A percentile compares a stretch with the other conserved stretches of the same genome.
Evolutionary conservation across 1,140 invertebrate genomes (phyloP).

Genomic region (Hycleus phaleratus): DNA sequence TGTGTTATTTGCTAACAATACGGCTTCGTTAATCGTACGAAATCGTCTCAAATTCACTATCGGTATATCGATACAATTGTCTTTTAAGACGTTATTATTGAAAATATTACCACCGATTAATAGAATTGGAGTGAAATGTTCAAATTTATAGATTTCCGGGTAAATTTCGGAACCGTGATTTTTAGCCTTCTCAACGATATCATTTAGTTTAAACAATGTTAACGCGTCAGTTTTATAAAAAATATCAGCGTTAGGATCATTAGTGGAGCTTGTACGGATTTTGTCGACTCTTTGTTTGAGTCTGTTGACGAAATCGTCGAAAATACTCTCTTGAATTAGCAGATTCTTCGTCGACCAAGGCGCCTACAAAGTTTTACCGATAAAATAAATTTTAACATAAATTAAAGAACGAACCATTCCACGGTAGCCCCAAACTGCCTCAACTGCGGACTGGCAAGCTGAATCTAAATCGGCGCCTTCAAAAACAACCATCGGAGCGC

Average conservation of each 20-base stretch:
- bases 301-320: conserved; percentile 43
- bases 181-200: conserved; percentile 17
- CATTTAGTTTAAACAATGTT: conserved; percentile 16
- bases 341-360: conserved; percentile 47
- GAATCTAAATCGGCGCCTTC: conserved; percentile 53
- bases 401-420: conserved; percentile 43
- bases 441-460: conserved; percentile 47
- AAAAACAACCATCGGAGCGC: conserved; percentile 48
- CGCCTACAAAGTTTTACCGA: conserved; percentile 39
- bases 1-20: conserved; percentile 49
- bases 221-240: conserved; percentile 8
- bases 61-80: conserved; percentile 33
- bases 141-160: background rate
- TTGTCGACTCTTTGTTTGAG: conserved; percentile 41
- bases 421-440: conserved; percentile 48
- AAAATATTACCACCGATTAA: conserved; percentile 27
- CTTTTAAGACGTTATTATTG: conserved; percentile 32
- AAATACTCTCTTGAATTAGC: conserved; percentile 50
- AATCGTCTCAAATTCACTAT: conserved; percentile 48
- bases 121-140: conserved; percentile 16
- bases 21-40: conserved; percentile 53
- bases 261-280: conserved; percentile 42
- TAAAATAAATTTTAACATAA: background rate
- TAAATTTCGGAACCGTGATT: conserved; percentile 27
- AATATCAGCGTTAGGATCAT: conserved; percentile 41